A percentile compares a stretch with the other conserved stretches of the same genome.
phyloP scores from a whole-genome alignment of 1,140 invertebrate species.

The Drosophila oshimai region DNA sequence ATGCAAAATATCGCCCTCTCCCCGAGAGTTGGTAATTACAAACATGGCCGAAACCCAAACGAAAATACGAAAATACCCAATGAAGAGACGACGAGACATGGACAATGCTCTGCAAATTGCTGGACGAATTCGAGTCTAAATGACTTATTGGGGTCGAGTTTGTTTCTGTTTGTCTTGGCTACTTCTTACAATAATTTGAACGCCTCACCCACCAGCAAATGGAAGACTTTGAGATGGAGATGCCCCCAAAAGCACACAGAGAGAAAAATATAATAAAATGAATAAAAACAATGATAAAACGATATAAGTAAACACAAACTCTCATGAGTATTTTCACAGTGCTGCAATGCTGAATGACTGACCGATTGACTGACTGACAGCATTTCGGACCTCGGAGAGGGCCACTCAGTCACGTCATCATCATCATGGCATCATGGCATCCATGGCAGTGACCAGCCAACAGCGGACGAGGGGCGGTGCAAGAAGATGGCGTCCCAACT shows the following conservation, averaged over 20 bases:
- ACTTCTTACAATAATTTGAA: conserved; percentile 20
- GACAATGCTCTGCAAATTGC: conserved; percentile 20
- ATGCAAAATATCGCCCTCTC: conserved; percentile 11
- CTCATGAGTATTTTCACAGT: conserved; percentile 15
- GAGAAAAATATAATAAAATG: background rate
- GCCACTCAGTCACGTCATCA: conserved; percentile 66
- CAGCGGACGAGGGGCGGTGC: conserved; percentile 34
- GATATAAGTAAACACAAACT: too few species aligned
- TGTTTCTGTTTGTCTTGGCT: conserved; percentile 26
- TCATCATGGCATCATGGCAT: conserved; percentile 37
- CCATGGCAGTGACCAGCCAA: conserved; percentile 21
- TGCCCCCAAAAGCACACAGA: background rate
- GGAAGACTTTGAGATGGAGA: background rate
- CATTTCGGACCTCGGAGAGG: conserved; percentile 42
- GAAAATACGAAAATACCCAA: conserved; percentile 2
- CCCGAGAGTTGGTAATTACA: conserved; percentile 47
- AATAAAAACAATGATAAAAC: too few species aligned
- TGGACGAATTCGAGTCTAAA: conserved; percentile 22
- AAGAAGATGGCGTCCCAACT: conserved; percentile 52
- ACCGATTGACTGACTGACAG: conserved; percentile 49
- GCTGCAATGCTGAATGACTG: conserved; percentile 17
- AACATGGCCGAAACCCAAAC: conserved; percentile 36
- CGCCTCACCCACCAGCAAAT: conserved; percentile 15
- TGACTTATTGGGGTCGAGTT: conserved; percentile 32
- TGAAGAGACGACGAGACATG: conserved; percentile 5